Percentiles rank a stretch among this genome's conserved stretches.
These are phyloP conservation scores for Nycteola revayana DNA, from an alignment of 2,888 invertebrate species.

Conservation along the genomic window DNA sequence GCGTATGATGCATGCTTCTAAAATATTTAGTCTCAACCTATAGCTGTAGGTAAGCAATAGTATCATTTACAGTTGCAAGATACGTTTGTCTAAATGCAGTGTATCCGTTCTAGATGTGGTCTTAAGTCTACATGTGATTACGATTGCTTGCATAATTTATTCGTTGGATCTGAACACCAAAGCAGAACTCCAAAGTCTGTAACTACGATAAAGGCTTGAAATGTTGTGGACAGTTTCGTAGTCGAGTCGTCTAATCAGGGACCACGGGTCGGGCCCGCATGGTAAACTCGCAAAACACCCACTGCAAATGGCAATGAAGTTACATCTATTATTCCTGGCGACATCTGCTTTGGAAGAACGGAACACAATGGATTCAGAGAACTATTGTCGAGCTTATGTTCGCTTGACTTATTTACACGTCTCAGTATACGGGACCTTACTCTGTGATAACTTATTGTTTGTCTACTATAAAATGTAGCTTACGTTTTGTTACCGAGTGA, in stretches of 20 bases:
- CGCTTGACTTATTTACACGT: constrained; percentile 28
- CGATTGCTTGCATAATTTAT: constrained; percentile 3
- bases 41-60: no score
- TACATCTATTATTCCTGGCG: constrained; percentile 34
- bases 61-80: no score
- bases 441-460: constrained; percentile 12
- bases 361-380: constrained; percentile 31
- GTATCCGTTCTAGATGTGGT: no score
- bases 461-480: constrained; percentile 19
- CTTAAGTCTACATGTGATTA: constrained; percentile 19
- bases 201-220: constrained; percentile 37
- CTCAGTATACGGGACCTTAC: constrained; percentile 12
- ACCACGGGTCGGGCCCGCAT: constrained; percentile 40
- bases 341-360: constrained; percentile 34
- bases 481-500: constrained; percentile 1
- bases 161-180: constrained; percentile 6
- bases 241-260: constrained; percentile 46
- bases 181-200: constrained; percentile 24
- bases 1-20: no score
- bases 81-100: no score
- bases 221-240: constrained; percentile 41
- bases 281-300: constrained; percentile 25
- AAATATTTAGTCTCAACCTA: no score
- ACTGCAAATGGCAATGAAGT: constrained; percentile 30
- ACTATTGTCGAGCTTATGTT: constrained; percentile 23